Conservation (phyloP, 2,888 invertebrate genomes). For the Amblyjoppa fuscipennis region DNA sequence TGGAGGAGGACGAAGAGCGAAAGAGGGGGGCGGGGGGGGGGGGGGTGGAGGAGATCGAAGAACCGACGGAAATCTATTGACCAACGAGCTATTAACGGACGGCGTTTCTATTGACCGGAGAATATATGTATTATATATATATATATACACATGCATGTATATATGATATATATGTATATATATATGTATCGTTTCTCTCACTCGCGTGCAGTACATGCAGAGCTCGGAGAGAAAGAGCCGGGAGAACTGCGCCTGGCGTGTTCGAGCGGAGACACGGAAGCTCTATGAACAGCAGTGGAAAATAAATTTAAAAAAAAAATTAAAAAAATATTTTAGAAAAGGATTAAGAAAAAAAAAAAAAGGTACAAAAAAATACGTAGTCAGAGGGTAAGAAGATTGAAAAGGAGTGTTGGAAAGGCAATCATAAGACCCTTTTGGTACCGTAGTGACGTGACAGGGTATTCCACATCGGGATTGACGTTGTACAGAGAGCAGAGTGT, state of each 20-base stretch:
- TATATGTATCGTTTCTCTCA: conserved; percentile 35
- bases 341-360: neutral
- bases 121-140: neutral
- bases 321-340: neutral
- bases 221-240: conserved; percentile 67
- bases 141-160: neutral
- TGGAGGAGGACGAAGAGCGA: conserved; percentile 46
- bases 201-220: neutral
- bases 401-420: conserved; percentile 22
- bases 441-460: conserved; percentile 18
- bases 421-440: conserved; percentile 34
- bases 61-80: conserved; percentile 75
- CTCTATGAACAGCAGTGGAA: neutral
- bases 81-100: conserved; percentile 78
- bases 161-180: neutral
- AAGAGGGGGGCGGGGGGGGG: conserved; percentile 57
- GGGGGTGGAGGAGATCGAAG: conserved; percentile 66
- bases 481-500: neutral
- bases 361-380: neutral
- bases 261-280: conserved; percentile 24
- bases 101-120: conserved; percentile 76
- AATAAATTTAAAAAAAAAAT: neutral
- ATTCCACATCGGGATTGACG: conserved; percentile 45
- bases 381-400: conserved; percentile 31
- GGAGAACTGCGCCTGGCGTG: conserved; percentile 42